Evolutionary conservation across 2,113 vertebrate species (phyloP).

Genomic region (Nestor notabilis): DNA sequence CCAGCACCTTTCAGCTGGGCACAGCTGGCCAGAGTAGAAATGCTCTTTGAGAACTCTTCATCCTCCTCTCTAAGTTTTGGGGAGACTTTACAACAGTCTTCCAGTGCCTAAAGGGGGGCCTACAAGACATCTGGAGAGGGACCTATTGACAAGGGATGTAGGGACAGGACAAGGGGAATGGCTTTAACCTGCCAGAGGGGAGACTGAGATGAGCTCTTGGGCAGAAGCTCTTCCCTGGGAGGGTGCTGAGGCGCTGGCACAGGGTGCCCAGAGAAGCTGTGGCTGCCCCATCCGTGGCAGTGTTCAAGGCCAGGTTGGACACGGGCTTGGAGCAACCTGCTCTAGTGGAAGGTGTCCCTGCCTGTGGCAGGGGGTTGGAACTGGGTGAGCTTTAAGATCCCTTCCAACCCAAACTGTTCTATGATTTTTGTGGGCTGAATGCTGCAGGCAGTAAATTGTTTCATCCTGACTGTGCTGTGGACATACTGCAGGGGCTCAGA

Average conservation of each 20-base stretch:
- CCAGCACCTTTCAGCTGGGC: background rate
- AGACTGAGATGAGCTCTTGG: background rate
- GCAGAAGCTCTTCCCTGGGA: background rate
- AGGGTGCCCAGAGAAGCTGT: background rate
- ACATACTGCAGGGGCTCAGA: accelerated
- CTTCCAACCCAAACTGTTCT: background rate
- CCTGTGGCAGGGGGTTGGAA: background rate
- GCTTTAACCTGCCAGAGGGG: background rate
- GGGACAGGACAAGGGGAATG: background rate
- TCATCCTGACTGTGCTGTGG: background rate
- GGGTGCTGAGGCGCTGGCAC: background rate
- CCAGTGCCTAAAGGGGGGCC: background rate
- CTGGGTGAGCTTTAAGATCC: background rate
- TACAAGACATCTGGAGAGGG: background rate
- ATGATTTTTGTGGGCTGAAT: background rate
- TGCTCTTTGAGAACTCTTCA: background rate
- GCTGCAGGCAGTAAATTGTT: background rate
- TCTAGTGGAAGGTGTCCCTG: background rate
- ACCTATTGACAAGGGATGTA: background rate
- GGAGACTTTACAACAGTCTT: background rate
- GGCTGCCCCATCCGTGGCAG: background rate
- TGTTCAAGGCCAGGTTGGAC: background rate
- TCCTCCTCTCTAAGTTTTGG: background rate
- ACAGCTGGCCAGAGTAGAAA: background rate
- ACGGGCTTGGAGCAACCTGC: background rate